These are phyloP conservation scores for Spilogale gracilis DNA, from an alignment of 2,113 vertebrate genomes.

Conservation along the genomic window DNA sequence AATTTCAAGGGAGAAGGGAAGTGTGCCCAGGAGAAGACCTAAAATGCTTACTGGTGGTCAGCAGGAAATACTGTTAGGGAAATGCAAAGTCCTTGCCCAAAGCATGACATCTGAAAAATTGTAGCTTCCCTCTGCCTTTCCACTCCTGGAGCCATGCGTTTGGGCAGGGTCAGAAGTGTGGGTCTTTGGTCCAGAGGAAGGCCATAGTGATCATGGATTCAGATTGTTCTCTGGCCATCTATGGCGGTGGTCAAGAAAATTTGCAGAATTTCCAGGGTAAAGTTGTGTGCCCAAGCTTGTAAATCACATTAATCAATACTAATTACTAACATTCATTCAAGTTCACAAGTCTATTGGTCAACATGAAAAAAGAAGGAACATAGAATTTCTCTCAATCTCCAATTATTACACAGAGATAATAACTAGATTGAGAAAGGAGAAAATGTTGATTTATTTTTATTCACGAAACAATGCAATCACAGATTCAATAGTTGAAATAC, in stretches of 20 bases:
- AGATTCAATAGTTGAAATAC: slow-evolving; percentile 46
- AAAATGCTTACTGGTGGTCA: not conserved
- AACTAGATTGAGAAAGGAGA: slow-evolving; percentile 56
- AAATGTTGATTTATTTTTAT: slow-evolving; percentile 69
- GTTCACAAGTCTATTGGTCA: slow-evolving; percentile 67
- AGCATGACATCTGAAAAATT: not conserved
- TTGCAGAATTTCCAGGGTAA: not conserved
- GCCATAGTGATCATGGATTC: not conserved
- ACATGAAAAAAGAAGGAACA: slow-evolving; percentile 54
- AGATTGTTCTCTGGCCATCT: slow-evolving; percentile 7
- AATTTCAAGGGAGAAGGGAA: not conserved
- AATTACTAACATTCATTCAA: slow-evolving; percentile 64
- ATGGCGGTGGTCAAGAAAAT: slow-evolving; percentile 15
- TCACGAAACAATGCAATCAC: slow-evolving; percentile 62
- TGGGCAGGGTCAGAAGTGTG: not conserved
- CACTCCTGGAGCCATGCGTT: not conserved
- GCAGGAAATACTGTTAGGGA: not conserved
- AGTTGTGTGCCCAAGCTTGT: not conserved
- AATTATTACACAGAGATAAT: slow-evolving; percentile 65
- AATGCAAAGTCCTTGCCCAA: not conserved
- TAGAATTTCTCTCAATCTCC: slow-evolving; percentile 33
- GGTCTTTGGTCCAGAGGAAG: not conserved
- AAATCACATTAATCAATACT: slow-evolving; percentile 57
- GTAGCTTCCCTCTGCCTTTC: not conserved
- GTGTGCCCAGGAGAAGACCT: not conserved